Evolutionary conservation across 2,888 invertebrate species (phyloP).

Genomic region (Orthonychiurus folsomi): DNA sequence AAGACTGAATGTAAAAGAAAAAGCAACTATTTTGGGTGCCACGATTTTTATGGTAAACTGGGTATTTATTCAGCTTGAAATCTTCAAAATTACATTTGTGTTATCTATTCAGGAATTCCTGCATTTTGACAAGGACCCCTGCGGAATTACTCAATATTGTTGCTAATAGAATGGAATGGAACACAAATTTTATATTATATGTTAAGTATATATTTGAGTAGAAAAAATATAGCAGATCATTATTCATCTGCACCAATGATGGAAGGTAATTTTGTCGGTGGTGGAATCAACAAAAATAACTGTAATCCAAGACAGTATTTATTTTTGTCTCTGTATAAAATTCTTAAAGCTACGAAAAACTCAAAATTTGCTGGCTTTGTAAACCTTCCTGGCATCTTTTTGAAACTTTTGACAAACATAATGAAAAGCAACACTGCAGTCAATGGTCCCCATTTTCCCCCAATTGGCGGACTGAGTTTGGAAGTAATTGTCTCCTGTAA

Average conservation of each 20-base stretch:
- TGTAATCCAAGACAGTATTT: too few relatives aligned
- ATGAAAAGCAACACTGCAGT: not conserved
- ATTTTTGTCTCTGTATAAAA: too few relatives aligned
- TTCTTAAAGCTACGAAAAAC: not conserved
- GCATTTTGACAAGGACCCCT: slow-evolving; percentile 8
- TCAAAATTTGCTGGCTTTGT: not conserved
- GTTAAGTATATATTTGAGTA: too few relatives aligned
- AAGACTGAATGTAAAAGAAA: not conserved
- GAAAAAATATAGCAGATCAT: too few relatives aligned
- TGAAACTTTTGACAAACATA: not conserved
- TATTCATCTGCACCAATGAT: too few relatives aligned
- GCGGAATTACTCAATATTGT: not conserved
- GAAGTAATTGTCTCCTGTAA: not conserved
- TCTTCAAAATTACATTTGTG: too few relatives aligned
- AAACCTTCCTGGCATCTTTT: not conserved
- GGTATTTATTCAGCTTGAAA: not conserved
- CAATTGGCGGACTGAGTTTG: not conserved
- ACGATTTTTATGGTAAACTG: slow-evolving; percentile 3
- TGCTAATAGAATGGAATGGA: too few relatives aligned
- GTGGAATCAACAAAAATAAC: too few relatives aligned
- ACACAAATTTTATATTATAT: too few relatives aligned
- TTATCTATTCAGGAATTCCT: slow-evolving; percentile 12
- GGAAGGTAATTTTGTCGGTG: too few relatives aligned
- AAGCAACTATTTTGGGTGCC: slow-evolving; percentile 7
- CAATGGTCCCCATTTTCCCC: not conserved